phyloP scores from a whole-genome alignment of 2,888 invertebrate genomes.

The Drosophila conformis region DNA sequence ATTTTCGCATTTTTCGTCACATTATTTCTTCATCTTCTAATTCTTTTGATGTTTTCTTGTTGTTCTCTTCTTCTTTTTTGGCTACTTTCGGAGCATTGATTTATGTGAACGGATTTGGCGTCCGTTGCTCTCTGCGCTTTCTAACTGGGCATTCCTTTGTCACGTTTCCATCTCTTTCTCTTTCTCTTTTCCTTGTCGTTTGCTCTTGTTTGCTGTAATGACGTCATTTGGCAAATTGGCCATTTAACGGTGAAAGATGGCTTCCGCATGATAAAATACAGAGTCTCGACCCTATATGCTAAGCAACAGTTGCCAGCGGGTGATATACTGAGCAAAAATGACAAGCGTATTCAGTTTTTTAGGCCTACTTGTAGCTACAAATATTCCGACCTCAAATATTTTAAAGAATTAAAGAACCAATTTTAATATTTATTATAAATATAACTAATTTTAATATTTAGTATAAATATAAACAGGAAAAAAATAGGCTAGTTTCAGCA shows the following conservation, averaged over 20 bases:
- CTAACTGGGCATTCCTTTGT: constrained; percentile 40
- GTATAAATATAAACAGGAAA: neutral
- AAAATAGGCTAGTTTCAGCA: too few relatives aligned
- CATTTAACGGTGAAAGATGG: constrained; percentile 76
- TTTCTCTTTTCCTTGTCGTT: neutral
- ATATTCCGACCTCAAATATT: neutral
- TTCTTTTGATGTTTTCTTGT: constrained; percentile 10
- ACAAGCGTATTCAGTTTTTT: neutral
- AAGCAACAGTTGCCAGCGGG: constrained; percentile 67
- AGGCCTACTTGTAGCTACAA: neutral
- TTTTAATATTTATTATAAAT: too few relatives aligned
- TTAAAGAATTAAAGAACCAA: neutral
- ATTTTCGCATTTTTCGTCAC: constrained; percentile 35
- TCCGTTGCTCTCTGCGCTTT: constrained; percentile 27
- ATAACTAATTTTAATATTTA: neutral
- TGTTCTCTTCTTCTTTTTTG: constrained; percentile 19
- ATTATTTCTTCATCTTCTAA: constrained; percentile 4
- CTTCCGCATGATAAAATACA: constrained; percentile 76
- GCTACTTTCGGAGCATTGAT: constrained; percentile 69
- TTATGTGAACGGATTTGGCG: constrained; percentile 53
- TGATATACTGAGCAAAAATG: neutral
- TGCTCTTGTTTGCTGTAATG: constrained; percentile 50
- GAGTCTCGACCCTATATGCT: constrained; percentile 35
- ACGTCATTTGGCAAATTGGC: constrained; percentile 79
- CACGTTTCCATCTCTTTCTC: constrained; percentile 2